These are phyloP conservation scores for Rhineura floridana DNA, from an alignment of 2,113 vertebrate genomes.

Conservation along the genomic window DNA sequence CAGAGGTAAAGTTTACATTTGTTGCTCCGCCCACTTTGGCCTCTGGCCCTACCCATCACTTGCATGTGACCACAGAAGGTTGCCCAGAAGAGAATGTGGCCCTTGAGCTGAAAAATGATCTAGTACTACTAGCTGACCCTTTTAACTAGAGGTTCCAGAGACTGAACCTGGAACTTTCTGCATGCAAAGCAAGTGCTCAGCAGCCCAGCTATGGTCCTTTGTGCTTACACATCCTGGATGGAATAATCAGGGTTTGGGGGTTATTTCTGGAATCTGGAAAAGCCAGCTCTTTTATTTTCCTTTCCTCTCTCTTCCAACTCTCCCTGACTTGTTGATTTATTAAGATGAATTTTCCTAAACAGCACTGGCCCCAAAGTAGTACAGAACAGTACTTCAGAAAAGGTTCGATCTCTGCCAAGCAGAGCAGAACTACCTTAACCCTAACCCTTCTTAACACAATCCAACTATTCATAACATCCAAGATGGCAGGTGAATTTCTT, in stretches of 20 bases:
- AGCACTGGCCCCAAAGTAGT: not conserved
- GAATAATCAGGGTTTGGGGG: not conserved
- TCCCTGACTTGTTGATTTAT: too few relatives aligned
- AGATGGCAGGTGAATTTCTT: not conserved
- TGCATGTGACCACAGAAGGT: too few relatives aligned
- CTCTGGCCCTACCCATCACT: too few relatives aligned
- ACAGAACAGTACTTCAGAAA: not conserved
- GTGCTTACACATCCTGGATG: too few relatives aligned
- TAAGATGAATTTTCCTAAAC: not conserved
- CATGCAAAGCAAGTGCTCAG: not conserved
- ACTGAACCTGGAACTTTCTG: not conserved
- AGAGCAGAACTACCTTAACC: not conserved
- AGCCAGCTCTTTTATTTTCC: not conserved
- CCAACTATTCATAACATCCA: not conserved
- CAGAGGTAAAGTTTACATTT: too few relatives aligned
- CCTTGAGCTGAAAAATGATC: too few relatives aligned
- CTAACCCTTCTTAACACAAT: not conserved
- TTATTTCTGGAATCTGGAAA: not conserved
- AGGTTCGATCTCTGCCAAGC: not conserved
- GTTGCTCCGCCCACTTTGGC: too few relatives aligned
- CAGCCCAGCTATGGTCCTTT: not conserved
- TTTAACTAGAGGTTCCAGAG: too few relatives aligned
- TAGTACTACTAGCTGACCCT: too few relatives aligned
- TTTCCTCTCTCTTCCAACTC: not conserved
- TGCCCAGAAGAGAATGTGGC: too few relatives aligned